These are phyloP conservation scores for Monochamus saltuarius DNA, from an alignment of 1,140 invertebrate genomes.

Conservation along the genomic window DNA sequence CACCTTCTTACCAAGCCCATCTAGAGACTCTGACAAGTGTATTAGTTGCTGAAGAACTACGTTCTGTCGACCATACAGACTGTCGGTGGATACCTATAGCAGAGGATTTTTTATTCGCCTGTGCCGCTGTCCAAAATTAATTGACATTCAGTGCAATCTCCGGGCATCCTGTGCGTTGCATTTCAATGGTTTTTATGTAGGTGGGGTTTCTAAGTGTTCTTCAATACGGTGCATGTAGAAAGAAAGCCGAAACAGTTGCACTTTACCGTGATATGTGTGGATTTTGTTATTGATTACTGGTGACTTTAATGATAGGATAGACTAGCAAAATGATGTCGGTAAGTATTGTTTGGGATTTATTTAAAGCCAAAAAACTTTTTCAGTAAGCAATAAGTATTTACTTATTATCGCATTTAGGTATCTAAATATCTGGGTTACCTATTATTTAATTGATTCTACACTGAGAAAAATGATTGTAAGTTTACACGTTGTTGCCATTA, in stretches of 20 bases:
- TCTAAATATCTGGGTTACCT: no score
- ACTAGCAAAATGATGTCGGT: conserved; percentile 18
- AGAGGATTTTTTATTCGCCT: conserved; percentile 14
- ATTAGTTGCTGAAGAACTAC: conserved; percentile 18
- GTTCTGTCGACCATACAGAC: conserved; percentile 6
- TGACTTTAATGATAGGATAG: conserved; percentile 27
- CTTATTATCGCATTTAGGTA: no score
- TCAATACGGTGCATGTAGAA: neutral
- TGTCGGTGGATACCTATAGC: conserved; percentile 9
- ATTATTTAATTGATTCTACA: no score
- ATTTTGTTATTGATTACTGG: conserved; percentile 18
- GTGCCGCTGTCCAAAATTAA: neutral
- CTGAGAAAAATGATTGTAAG: no score
- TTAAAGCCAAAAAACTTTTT: no score
- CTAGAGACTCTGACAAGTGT: conserved; percentile 14
- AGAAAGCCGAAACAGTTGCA: conserved; percentile 16
- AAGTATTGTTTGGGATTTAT: no score
- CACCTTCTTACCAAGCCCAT: conserved; percentile 29
- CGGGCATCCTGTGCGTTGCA: neutral
- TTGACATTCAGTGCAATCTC: conserved; percentile 17
- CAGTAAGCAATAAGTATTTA: no score
- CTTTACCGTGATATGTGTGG: conserved; percentile 20
- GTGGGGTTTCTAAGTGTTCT: conserved; percentile 17
- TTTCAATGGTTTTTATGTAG: neutral
- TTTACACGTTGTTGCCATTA: no score